Evolutionary conservation across 2,113 vertebrate genomes (phyloP), one percentile per base, ranked within the genome.

Genomic region (Podilymbus podiceps): DNA sequence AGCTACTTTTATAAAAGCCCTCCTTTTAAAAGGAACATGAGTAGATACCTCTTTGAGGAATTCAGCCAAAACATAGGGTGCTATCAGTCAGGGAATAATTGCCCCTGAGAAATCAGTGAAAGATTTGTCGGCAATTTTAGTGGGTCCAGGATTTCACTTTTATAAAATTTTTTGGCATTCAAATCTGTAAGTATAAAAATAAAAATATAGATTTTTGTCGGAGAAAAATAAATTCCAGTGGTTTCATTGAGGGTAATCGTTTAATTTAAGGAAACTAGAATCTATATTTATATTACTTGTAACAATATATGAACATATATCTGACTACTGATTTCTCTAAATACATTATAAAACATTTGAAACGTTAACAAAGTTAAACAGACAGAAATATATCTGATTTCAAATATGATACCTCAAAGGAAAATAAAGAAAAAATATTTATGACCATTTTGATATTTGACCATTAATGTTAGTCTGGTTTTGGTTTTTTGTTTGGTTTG

Each of bases 111-210:
- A 90, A 90, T 56, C 3, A 83, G 4, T 71, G 7, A 27, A 78
- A 53, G 4, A n/a, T 47, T 56, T 68, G 10, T 38, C 19, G 49
- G 5, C 27, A 60, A 46, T 63, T 62, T 85, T 35, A 67, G 9
- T 75, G 6, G 12, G 5, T 16, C 27, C 4, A 42, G 63, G 11
- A 81, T 77, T 89, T 87, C 14, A 49, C 2, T 28, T 75, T 44
- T 58, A 6, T 28, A 50, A 20, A 20, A 0, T 3, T 11, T 60
- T 80, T 68, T 56, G 24, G 1, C 2, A 40, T 17, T 12, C 3
- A 81, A 58, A 66, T 56, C 14, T 77, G 4, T 49, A 71, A 35
- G 5, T 35, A 23, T 73, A 50, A 53, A 75, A 72, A 7, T 1
- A 19, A 40, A 72, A 63, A 7, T 58, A n/a, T 10, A 20, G 7